phyloP scores from a whole-genome alignment of 2,797 vertebrate species.

The Argyrosomus regius region DNA sequence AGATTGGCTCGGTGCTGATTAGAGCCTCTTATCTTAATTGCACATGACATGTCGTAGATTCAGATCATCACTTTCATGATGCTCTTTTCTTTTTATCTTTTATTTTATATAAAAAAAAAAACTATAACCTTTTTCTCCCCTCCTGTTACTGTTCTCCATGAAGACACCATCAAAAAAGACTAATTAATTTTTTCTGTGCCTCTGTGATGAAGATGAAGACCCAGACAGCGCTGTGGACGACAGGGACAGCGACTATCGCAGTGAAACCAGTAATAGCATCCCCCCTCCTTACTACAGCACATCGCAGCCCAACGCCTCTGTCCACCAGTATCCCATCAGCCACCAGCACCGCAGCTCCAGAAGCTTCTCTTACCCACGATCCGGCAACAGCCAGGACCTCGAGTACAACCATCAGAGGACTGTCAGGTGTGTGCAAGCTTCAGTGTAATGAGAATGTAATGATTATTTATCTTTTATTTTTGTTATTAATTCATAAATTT shows the following conservation, averaged over 20 bases:
- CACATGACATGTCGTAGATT: slow-evolving; percentile 8
- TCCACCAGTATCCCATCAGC: slow-evolving; percentile 95
- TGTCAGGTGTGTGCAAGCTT: slow-evolving; percentile 71
- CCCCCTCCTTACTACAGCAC: slow-evolving; percentile 94
- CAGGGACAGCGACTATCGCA: slow-evolving; percentile 97
- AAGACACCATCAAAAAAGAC: neutral
- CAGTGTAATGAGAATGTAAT: neutral
- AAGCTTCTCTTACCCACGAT: slow-evolving; percentile 87
- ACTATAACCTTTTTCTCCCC: neutral
- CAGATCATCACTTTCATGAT: slow-evolving; percentile 29
- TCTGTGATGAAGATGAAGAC: slow-evolving; percentile 88
- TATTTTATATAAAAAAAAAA: neutral
- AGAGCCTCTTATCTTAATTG: slow-evolving; percentile 32
- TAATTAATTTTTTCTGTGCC: neutral
- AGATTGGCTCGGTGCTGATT: slow-evolving; percentile 42
- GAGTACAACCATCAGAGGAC: slow-evolving; percentile 90
- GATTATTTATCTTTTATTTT: neutral
- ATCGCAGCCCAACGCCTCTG: slow-evolving; percentile 95
- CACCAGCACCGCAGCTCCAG: slow-evolving; percentile 90
- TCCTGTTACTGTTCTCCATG: neutral
- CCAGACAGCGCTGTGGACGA: slow-evolving; percentile 96
- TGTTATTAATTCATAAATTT: neutral
- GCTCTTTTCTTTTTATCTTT: slow-evolving; percentile 7
- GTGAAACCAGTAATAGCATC: slow-evolving; percentile 97
- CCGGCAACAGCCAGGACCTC: slow-evolving; percentile 89